Base-by-base conservation (phyloP, 2,113 vertebrate genomes). In the Labrus mixtus region DNA sequence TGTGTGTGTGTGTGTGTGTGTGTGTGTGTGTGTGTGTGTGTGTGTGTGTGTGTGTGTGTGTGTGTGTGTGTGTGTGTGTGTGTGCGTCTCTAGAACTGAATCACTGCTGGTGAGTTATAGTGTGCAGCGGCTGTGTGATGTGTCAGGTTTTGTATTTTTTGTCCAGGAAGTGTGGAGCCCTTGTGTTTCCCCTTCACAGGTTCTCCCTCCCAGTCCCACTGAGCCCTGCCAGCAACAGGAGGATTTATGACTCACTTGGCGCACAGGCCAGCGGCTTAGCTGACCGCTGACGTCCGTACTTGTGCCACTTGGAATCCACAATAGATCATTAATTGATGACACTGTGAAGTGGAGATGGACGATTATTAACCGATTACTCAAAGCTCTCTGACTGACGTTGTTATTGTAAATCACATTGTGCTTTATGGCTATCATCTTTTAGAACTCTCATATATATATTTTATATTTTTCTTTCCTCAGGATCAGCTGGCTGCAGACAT, bases 401-500 rank as follows among this genome's bases (percentile, higher is more conserved):
- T 57, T n/a, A 1, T 37, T 45, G 39, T 61, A 7, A 33, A 39
- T 37, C 37, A 39, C 29, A n/a, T 25, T 41, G 7, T 41, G 43
- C n/a, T 12, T 9, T 20, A 16, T 23, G 19, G 17, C 15, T 63
- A 0, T 39, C n/a, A 46, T 53, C 17, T 62, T 25, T 33, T 45
- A 36, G 4, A 10, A 15, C 23, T 37, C 17, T 23, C 37, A 22
- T 22, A 29, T 8, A 75, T 55, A 39, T 13, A n/a, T n/a, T n/a
- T n/a, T n/a, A n/a, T n/a, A n/a, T 54, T n/a, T 4, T 74, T 9
- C 16, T 23, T 66, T 17, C 10, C 25, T 6, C 83, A 99, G 98
- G 98, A 99, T 71, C 98, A 99, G 20, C 97, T 99, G 2, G 97
- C 97, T 46, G 97, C 98, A 61, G 98, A 99, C 81, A 98, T 99